Evolutionary conservation across 2,888 invertebrate genomes (phyloP), one percentile per base, ranked within the genome.

Genomic region (Troides helena): DNA sequence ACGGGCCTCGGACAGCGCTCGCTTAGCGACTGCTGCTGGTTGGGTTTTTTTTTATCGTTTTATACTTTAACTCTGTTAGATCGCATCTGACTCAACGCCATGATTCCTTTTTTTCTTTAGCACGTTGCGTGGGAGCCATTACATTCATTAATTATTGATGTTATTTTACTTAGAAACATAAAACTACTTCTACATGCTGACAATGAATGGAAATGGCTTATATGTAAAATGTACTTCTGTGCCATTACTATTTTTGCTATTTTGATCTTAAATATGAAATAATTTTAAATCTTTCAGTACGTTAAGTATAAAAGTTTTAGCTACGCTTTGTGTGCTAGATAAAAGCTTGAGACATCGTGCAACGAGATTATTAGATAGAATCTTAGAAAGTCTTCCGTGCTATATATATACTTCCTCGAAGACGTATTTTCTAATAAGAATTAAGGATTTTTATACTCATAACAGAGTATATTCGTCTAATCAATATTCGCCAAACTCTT

Each of bases 11-110:
- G 74, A 68, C 73, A 73, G 72, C 65, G 69, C 63, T 70, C 71
- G 73, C 74, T 71, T 77, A 66, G 78, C 74, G 79, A 80, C 79
- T 75, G 75, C 72, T 77, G 74, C 25, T 23, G 43, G 65, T 66
- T 63, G 39, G 39, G 3, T 60, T 74, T 74, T 74, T 70, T 68
- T 71, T 57, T 39, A 39, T 69, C 61, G 30, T 43, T 70, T 73
- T 57, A 70, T 62, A 64, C 68, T 71, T 71, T 39, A 61, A 60
- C 61, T 69, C 62, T 69, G 71, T 68, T 73, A 69, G 65, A 74
- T 67, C 60, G 58, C 58, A 66, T 67, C 60, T 50, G 50, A 68
- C 36, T 68, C 23, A 53, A 21, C 18, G 8, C 23, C 21, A 65
- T 18, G 2, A 14, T 65, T n/a, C 60, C 39, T 43, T 65, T 14